Conservation (phyloP, 1,140 invertebrate genomes). For the Homarus americanus region DNA sequence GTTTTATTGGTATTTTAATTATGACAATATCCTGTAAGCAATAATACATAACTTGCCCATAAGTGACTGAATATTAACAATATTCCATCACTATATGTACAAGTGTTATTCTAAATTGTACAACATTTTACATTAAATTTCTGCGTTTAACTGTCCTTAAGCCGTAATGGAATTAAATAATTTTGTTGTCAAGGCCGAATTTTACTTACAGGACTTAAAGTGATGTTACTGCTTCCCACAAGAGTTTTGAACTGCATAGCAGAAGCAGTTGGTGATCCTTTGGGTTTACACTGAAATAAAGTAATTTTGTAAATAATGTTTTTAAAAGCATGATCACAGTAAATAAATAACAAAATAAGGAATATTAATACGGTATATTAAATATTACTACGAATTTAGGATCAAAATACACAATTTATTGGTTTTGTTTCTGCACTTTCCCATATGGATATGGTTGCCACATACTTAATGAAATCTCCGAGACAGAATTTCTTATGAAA, state of each 20-base stretch:
- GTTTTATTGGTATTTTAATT: too few species aligned
- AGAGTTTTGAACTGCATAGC: constrained; percentile 60
- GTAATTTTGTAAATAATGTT: constrained; percentile 60
- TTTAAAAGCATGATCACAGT: constrained; percentile 2
- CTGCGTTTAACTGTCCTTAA: background rate
- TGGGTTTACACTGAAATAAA: constrained; percentile 71
- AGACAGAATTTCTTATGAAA: too few species aligned
- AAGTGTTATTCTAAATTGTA: background rate
- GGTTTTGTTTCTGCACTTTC: background rate
- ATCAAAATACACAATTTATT: background rate
- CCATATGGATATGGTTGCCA: constrained; percentile 19
- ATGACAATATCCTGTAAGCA: background rate
- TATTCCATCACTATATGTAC: background rate
- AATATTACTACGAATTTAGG: background rate
- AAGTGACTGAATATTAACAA: background rate
- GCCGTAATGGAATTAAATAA: constrained; percentile 19
- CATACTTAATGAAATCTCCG: too few species aligned
- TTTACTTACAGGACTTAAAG: constrained; percentile 65
- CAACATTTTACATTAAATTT: background rate
- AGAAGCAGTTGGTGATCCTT: constrained; percentile 57
- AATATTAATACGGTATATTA: background rate
- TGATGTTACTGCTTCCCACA: constrained; percentile 56
- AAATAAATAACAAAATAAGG: background rate
- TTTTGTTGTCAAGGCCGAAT: constrained; percentile 53
- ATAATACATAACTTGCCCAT: background rate